These are phyloP conservation scores for Menidia menidia DNA, from an alignment of 2,797 vertebrate genomes.

Conservation along the genomic window DNA sequence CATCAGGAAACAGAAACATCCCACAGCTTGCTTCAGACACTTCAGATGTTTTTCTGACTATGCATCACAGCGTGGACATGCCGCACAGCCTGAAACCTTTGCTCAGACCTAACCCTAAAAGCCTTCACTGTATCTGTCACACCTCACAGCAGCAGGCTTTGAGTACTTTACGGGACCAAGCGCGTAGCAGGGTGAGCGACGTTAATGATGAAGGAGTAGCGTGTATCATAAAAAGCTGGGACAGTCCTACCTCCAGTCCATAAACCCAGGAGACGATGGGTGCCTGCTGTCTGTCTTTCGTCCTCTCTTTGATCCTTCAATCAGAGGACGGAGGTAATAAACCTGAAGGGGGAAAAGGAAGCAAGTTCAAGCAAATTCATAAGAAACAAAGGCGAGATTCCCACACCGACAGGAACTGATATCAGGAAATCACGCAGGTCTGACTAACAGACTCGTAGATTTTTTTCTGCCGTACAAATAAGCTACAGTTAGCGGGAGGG, in stretches of 20 bases:
- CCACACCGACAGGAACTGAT: constrained; percentile 2
- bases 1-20: neutral
- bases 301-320: constrained; percentile 36
- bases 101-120: neutral
- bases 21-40: neutral
- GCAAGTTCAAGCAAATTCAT: constrained; percentile 1
- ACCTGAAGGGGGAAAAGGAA: constrained; percentile 45
- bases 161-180: neutral
- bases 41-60: neutral
- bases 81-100: neutral
- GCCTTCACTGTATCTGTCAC: neutral
- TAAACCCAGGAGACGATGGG: constrained; percentile 75
- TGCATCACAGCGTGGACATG: too few species aligned
- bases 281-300: constrained; percentile 45
- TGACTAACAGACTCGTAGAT: constrained; percentile 8
- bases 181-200: neutral
- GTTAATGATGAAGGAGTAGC: too few species aligned
- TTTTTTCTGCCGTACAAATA: constrained; percentile 26
- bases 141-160: neutral
- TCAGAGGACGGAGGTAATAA: constrained; percentile 49
- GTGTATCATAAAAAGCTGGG: neutral
- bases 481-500: constrained; percentile 2
- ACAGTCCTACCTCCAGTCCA: constrained; percentile 81
- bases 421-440: constrained; percentile 1
- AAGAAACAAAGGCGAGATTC: neutral